A percentile compares a stretch with the other conserved stretches of the same genome.
Conservation (phyloP, 2,888 invertebrate species). For the Strigamia maritima region DNA sequence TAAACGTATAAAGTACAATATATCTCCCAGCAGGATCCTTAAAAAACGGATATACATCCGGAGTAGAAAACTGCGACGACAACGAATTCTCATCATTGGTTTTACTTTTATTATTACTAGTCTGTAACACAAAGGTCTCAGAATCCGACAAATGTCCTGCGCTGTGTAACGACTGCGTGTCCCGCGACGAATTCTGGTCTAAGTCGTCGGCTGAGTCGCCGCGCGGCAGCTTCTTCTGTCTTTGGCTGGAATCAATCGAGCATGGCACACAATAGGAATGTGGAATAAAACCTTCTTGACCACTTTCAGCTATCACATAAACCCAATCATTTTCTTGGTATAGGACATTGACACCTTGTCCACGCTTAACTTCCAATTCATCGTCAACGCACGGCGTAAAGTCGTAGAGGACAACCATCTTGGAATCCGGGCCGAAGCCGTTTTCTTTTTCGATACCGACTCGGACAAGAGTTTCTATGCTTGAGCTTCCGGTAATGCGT, state of each 20-base stretch:
- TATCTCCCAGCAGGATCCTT: slow-evolving; percentile 83
- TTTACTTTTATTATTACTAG: background rate
- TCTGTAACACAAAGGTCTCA: slow-evolving; percentile 40
- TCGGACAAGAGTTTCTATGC: slow-evolving; percentile 82
- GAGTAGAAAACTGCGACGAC: slow-evolving; percentile 50
- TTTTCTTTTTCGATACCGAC: slow-evolving; percentile 91
- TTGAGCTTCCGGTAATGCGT: slow-evolving; percentile 89
- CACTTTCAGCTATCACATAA: slow-evolving; percentile 82
- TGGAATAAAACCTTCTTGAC: slow-evolving; percentile 90
- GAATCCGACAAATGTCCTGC: slow-evolving; percentile 41
- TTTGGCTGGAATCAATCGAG: slow-evolving; percentile 54
- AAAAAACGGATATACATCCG: slow-evolving; percentile 61
- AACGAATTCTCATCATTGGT: slow-evolving; percentile 29
- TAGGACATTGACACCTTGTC: slow-evolving; percentile 84
- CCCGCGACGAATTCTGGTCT: slow-evolving; percentile 43
- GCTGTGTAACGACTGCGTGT: slow-evolving; percentile 42
- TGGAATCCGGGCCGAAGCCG: slow-evolving; percentile 85
- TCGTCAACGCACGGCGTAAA: slow-evolving; percentile 94
- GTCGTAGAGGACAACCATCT: slow-evolving; percentile 91
- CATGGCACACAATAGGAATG: slow-evolving; percentile 88
- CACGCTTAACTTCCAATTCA: slow-evolving; percentile 83
- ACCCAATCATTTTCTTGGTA: slow-evolving; percentile 97
- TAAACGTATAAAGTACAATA: slow-evolving; percentile 88
- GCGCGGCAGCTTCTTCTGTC: slow-evolving; percentile 80
- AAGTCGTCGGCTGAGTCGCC: slow-evolving; percentile 51